Percentiles rank a stretch among this genome's conserved stretches.
Conservation (phyloP, 2,888 invertebrate species). For the Agapostemon virescens region DNA sequence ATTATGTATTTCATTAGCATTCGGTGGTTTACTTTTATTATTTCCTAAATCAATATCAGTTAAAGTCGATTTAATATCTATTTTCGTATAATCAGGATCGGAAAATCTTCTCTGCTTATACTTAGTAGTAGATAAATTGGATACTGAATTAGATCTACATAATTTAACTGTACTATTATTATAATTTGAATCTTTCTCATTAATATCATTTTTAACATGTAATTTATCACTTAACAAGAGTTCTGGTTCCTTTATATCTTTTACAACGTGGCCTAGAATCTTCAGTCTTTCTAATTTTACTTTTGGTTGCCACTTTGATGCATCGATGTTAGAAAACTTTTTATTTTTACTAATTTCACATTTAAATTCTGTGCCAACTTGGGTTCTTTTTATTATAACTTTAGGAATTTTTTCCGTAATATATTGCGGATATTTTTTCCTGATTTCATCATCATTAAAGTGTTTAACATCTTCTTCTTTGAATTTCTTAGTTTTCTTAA, state of each 20-base stretch:
- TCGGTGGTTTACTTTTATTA: slow-evolving; percentile 18
- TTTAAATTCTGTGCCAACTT: slow-evolving; percentile 77
- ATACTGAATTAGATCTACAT: slow-evolving; percentile 67
- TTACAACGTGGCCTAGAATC: slow-evolving; percentile 76
- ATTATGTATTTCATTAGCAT: background rate
- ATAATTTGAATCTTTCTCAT: background rate
- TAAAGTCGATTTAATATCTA: slow-evolving; percentile 8
- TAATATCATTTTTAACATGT: background rate
- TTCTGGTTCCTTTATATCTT: slow-evolving; percentile 72
- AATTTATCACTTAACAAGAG: slow-evolving; percentile 56
- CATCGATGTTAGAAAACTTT: slow-evolving; percentile 69
- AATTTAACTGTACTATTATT: slow-evolving; percentile 54
- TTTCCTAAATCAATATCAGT: background rate
- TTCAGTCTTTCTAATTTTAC: slow-evolving; percentile 75
- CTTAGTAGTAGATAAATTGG: slow-evolving; percentile 58
- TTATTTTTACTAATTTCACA: slow-evolving; percentile 76
- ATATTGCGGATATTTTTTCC: slow-evolving; percentile 31
- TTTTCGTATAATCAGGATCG: slow-evolving; percentile 56
- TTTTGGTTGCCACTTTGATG: slow-evolving; percentile 76
- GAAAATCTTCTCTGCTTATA: slow-evolving; percentile 63
- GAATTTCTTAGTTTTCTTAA: slow-evolving; percentile 47
- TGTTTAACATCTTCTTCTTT: slow-evolving; percentile 47
- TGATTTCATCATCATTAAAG: slow-evolving; percentile 38
- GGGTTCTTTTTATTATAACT: slow-evolving; percentile 78
- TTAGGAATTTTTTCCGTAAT: slow-evolving; percentile 76